Base-by-base conservation (phyloP, 35 echinoderm and acorn worm genomes). In the Nesometra sesokonis region DNA sequence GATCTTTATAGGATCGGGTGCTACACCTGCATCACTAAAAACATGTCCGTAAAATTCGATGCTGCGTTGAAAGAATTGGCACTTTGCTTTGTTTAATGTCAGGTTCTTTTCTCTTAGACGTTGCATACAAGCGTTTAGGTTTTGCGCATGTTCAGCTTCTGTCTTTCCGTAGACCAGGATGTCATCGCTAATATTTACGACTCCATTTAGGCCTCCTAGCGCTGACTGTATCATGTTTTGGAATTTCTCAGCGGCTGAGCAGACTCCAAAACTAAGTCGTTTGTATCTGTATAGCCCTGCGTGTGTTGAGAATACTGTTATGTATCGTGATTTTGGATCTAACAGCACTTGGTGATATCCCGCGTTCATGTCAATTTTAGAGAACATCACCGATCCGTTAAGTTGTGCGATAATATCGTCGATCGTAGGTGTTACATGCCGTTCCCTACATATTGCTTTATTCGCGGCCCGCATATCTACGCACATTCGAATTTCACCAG, bases 351-450 rank as follows among this genome's bases (percentile, higher is more conserved):
- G 33, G 37, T 94, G 88, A 36, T 93, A 93, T 13, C 88, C 92
- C 13, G 32, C 21, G 29, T 90, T 93, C 0, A 93, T 57, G 47
- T 94, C 93, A 0, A 94, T 38, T 80, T 94, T 94, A 11, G 80
- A 84, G 46, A 94, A 91, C 0, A 94, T 3, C 34, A 5, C 57
- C 30, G 89, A 32, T 17, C 89, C 89, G n/a, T 80, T 94, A 0
- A 94, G 67, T 13, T 87, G 43, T 7, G 84, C 30, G 33, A 91
- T 87, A 0, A 94, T 85, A 27, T 91, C 93, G 35, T 91, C 89
- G 77, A 88, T 85, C 8, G 93, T 94, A 11, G 93, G 93, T 27
- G 88, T 91, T 15, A 87, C 67, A 76, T 94, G 89, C 2, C 93
- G 37, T 91, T 94, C 89, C 0, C 89, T 39, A 30, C 76, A n/a